phyloP scores from a whole-genome alignment of 2,113 vertebrate species.

The Chloebia gouldiae region DNA sequence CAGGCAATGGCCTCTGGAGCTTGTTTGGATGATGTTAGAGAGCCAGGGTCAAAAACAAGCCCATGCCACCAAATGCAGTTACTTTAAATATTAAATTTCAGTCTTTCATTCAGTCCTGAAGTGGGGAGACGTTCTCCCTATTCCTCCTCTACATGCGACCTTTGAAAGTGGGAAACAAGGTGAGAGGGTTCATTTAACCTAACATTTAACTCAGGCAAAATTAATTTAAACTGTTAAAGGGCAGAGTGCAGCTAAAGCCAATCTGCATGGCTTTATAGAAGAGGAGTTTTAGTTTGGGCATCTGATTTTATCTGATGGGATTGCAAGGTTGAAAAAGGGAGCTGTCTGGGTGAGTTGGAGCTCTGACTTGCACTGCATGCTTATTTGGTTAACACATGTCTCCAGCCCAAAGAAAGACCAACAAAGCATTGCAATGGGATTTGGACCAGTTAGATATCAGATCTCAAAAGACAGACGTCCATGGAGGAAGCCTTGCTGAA shows the following conservation, averaged over 20 bases:
- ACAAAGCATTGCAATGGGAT: not conserved
- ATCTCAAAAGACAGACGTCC: not conserved
- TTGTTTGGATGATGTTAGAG: not conserved
- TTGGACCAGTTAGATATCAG: not conserved
- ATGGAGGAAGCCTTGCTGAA: not conserved
- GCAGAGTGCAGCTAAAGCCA: not conserved
- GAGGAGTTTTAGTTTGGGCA: not conserved
- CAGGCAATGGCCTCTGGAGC: not conserved
- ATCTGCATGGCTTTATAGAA: not conserved
- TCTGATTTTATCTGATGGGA: not conserved
- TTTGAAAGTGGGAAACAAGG: not conserved
- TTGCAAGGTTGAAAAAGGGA: not conserved
- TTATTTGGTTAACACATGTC: not conserved
- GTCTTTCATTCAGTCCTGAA: not conserved
- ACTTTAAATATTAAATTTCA: not conserved
- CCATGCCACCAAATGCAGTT: not conserved
- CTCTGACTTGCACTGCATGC: not conserved
- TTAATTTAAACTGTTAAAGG: not conserved
- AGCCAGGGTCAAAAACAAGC: not conserved
- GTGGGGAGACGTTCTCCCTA: not conserved
- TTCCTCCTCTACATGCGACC: not conserved
- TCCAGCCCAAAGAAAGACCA: not conserved
- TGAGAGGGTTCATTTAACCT: not conserved
- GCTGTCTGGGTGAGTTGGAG: not conserved
- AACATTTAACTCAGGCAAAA: not conserved